A percentile compares a stretch with the other conserved stretches of the same genome.
These are phyloP conservation scores for Leuciscus idus DNA, from an alignment of 2,113 vertebrate genomes.

Conservation along the genomic window DNA sequence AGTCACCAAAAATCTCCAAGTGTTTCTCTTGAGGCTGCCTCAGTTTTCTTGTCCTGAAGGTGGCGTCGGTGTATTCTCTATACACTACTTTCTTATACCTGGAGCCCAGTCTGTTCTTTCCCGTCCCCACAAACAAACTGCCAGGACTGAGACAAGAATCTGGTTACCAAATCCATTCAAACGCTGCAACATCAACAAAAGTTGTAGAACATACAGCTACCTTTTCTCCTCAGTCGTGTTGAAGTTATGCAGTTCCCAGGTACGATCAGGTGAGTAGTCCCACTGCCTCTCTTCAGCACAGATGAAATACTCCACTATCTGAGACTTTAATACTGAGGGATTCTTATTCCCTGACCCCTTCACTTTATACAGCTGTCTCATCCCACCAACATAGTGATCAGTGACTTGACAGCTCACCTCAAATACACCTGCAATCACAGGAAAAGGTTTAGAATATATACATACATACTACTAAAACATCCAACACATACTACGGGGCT, in stretches of 20 bases:
- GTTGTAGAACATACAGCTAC: conserved; percentile 64
- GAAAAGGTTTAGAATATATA: conserved; percentile 1
- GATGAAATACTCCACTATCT: conserved; percentile 84
- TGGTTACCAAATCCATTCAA: conserved; percentile 11
- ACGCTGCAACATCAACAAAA: conserved; percentile 12
- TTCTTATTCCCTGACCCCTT: conserved; percentile 69
- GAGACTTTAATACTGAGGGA: conserved; percentile 45
- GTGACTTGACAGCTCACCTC: conserved; percentile 87
- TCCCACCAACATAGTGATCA: conserved; percentile 86
- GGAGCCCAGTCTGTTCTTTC: conserved; percentile 81
- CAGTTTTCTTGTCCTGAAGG: conserved; percentile 81
- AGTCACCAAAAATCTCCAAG: conserved; percentile 84
- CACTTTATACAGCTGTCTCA: conserved; percentile 87
- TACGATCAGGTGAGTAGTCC: conserved; percentile 90
- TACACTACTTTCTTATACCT: conserved; percentile 93
- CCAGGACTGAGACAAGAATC: conserved; percentile 81
- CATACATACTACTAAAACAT: no score
- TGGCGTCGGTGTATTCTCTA: conserved; percentile 83
- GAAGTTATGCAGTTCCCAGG: conserved; percentile 80
- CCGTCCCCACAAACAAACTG: conserved; percentile 79
- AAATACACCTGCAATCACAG: conserved; percentile 78
- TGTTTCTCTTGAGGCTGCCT: conserved; percentile 77
- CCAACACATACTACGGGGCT: no score
- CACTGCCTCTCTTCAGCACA: conserved; percentile 91
- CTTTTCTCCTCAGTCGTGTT: conserved; percentile 76